phyloP scores from a whole-genome alignment of 1,140 invertebrate genomes.

The Copidosoma floridanum region DNA sequence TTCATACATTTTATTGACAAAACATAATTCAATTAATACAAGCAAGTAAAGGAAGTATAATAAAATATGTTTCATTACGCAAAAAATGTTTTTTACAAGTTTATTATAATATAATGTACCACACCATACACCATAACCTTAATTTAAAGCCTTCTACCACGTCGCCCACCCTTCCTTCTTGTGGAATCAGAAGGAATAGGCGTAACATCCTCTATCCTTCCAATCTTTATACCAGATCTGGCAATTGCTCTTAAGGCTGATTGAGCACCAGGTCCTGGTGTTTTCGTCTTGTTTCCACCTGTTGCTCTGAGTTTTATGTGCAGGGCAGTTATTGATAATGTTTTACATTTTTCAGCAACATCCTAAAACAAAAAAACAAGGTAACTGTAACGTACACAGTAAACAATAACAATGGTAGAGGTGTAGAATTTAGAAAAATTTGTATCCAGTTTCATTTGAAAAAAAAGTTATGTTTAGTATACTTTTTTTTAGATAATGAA shows the following conservation, averaged over 20 bases:
- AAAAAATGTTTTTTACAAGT: constrained; percentile 38
- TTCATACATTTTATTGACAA: no score
- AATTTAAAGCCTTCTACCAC: constrained; percentile 95
- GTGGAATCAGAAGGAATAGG: constrained; percentile 99
- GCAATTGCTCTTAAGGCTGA: constrained; percentile 96
- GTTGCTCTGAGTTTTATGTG: constrained; percentile 98
- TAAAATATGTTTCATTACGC: no score
- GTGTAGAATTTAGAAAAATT: not conserved
- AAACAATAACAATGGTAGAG: not conserved
- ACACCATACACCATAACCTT: constrained; percentile 31
- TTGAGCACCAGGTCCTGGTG: constrained; percentile 97
- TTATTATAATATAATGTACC: constrained; percentile 41
- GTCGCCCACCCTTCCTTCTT: constrained; percentile 97
- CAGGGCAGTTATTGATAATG: constrained; percentile 93
- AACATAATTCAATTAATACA: no score
- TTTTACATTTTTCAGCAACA: constrained; percentile 98
- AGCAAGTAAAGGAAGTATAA: no score
- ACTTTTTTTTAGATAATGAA: not conserved
- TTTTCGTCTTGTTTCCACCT: constrained; percentile 97
- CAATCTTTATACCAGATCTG: constrained; percentile 99
- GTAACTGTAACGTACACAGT: not conserved
- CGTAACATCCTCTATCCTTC: constrained; percentile 98
- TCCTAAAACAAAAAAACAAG: constrained; percentile 64
- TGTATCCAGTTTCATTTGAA: not conserved
- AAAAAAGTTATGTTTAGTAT: not conserved